Conservation (phyloP, 2,113 vertebrate species). For the Sapajus apella region DNA sequence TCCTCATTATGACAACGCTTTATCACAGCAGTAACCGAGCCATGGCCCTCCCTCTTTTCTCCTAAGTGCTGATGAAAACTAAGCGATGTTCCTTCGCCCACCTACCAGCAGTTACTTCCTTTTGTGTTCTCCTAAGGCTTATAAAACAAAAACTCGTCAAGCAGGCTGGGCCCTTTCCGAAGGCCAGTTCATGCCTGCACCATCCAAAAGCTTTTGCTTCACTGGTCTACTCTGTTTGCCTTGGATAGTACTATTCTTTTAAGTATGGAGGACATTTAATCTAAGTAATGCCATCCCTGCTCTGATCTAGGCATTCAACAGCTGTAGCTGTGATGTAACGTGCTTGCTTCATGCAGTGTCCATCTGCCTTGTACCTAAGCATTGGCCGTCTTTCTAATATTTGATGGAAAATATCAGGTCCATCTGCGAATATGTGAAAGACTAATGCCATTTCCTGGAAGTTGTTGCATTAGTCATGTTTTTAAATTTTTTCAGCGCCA, state of each 20-base stretch:
- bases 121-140: neutral
- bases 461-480: neutral
- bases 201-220: neutral
- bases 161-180: neutral
- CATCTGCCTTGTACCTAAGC: neutral
- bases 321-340: neutral
- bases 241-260: neutral
- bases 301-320: neutral
- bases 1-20: neutral
- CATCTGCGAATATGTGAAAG: neutral
- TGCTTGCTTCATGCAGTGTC: neutral
- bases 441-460: neutral
- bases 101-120: neutral
- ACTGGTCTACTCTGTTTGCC: neutral
- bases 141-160: constrained; percentile 35
- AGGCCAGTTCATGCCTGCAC: neutral
- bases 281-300: neutral
- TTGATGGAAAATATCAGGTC: neutral
- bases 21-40: neutral
- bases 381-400: neutral
- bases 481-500: neutral
- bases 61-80: neutral
- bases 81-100: neutral
- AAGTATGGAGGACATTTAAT: neutral
- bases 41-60: neutral